Conservation (phyloP, 2,797 vertebrate species). For the Microctenopoma lineatum region DNA sequence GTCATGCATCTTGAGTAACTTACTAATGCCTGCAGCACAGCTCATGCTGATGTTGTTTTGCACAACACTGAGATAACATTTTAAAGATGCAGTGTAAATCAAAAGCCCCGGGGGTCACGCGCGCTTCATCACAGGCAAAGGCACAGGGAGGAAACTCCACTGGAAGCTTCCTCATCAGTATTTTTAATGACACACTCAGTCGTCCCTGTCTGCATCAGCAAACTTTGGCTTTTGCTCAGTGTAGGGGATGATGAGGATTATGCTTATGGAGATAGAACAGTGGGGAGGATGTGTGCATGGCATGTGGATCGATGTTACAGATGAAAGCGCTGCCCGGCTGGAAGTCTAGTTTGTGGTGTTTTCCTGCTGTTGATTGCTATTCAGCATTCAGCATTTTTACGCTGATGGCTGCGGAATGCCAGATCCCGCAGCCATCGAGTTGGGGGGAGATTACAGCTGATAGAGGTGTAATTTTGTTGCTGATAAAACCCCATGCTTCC, state of each 20-base stretch:
- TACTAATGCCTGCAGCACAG: slow-evolving; percentile 17
- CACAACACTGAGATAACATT: slow-evolving; percentile 10
- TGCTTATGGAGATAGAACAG: slow-evolving; percentile 32
- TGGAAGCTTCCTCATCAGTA: slow-evolving; percentile 56
- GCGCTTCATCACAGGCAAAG: slow-evolving; percentile 24
- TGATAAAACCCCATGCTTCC: slow-evolving; percentile 48
- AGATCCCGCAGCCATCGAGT: slow-evolving; percentile 28
- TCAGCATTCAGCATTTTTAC: slow-evolving; percentile 35
- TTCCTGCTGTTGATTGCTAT: slow-evolving; percentile 51
- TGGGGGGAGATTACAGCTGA: slow-evolving; percentile 52
- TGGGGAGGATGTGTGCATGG: slow-evolving; percentile 41
- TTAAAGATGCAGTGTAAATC: slow-evolving; percentile 10
- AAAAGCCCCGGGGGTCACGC: slow-evolving; percentile 11
- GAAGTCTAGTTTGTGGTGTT: slow-evolving; percentile 35
- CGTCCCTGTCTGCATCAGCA: slow-evolving; percentile 47
- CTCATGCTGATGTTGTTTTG: slow-evolving; percentile 27
- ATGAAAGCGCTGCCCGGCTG: slow-evolving; percentile 44
- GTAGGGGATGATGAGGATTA: slow-evolving; percentile 68
- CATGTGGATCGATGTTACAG: slow-evolving; percentile 52
- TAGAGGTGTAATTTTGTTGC: slow-evolving; percentile 54
- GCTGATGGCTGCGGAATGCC: slow-evolving; percentile 50
- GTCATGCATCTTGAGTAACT: slow-evolving; percentile 11
- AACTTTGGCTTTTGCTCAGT: slow-evolving; percentile 57
- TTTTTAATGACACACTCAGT: slow-evolving; percentile 58
- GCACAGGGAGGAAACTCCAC: slow-evolving; percentile 25